These are phyloP conservation scores for Keiferia lycopersicella DNA, from an alignment of 2,888 invertebrate species.

Conservation along the genomic window DNA sequence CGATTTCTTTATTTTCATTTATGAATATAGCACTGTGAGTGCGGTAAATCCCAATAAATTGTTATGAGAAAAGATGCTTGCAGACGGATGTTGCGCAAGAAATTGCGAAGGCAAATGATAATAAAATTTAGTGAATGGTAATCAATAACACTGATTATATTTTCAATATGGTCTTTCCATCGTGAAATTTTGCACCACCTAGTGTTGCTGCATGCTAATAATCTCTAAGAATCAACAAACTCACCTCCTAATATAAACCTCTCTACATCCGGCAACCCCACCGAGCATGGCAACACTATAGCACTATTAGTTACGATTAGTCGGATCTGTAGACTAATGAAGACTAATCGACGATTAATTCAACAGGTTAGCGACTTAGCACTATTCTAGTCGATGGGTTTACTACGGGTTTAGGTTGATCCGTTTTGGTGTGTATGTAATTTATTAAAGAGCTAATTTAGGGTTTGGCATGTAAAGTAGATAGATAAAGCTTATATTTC, in stretches of 20 bases:
- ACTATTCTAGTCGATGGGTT: conserved; percentile 27
- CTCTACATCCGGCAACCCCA: conserved; percentile 31
- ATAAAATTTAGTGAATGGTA: too few species aligned
- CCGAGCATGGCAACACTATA: conserved; percentile 53
- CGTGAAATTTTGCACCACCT: too few species aligned
- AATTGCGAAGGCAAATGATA: too few species aligned
- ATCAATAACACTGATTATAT: too few species aligned
- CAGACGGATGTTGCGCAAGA: too few species aligned
- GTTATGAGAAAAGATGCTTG: too few species aligned
- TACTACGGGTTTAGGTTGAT: conserved; percentile 15
- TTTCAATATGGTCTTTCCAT: too few species aligned
- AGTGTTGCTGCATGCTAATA: neutral
- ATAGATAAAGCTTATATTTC: too few species aligned
- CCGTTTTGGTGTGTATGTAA: conserved; percentile 4
- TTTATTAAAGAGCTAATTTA: conserved; percentile 10
- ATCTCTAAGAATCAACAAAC: too few species aligned
- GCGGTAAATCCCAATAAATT: too few species aligned
- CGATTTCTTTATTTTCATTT: too few species aligned
- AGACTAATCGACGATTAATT: conserved; percentile 75
- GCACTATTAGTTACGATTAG: conserved; percentile 75
- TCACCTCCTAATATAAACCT: neutral
- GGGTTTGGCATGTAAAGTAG: neutral
- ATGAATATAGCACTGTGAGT: too few species aligned
- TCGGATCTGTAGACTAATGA: conserved; percentile 59
- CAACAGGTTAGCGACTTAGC: conserved; percentile 66